These are phyloP conservation scores for Chrysopa pallens DNA, from an alignment of 1,140 invertebrate species.

Conservation along the genomic window DNA sequence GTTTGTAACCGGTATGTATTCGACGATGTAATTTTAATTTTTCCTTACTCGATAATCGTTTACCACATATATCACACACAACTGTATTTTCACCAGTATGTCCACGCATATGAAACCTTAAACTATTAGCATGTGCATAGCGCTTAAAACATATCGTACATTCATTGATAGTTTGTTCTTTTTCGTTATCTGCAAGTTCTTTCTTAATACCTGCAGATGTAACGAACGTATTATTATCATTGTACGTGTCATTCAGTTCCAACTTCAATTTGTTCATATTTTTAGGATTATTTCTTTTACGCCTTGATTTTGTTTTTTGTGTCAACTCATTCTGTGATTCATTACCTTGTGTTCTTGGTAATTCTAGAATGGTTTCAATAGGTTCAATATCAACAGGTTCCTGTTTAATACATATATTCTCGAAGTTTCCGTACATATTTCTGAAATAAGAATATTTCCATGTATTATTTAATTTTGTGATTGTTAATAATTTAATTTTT, in stretches of 20 bases:
- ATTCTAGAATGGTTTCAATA: background rate
- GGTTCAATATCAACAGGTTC: background rate
- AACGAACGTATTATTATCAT: conserved; percentile 23
- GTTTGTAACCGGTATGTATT: conserved; percentile 55
- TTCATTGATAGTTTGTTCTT: conserved; percentile 11
- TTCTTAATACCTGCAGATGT: conserved; percentile 29
- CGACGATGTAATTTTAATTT: conserved; percentile 50
- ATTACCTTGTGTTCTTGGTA: background rate
- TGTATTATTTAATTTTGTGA: too few species aligned
- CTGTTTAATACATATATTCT: background rate
- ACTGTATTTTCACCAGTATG: conserved; percentile 40
- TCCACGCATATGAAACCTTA: conserved; percentile 37
- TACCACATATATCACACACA: conserved; percentile 55
- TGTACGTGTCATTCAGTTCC: background rate
- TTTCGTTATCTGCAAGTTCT: conserved; percentile 35
- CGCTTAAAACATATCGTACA: conserved; percentile 26
- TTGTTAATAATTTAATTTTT: too few species aligned
- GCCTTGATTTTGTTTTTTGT: background rate
- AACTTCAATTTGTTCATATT: background rate
- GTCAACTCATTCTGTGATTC: background rate
- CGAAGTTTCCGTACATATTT: background rate
- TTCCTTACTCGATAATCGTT: conserved; percentile 51
- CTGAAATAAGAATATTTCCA: background rate
- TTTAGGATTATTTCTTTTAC: background rate
- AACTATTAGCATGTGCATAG: conserved; percentile 29